A percentile compares a stretch with the other conserved stretches of the same genome.
Evolutionary conservation across 2,113 vertebrate genomes (phyloP).

Genomic region (Phyllostomus hastatus): DNA sequence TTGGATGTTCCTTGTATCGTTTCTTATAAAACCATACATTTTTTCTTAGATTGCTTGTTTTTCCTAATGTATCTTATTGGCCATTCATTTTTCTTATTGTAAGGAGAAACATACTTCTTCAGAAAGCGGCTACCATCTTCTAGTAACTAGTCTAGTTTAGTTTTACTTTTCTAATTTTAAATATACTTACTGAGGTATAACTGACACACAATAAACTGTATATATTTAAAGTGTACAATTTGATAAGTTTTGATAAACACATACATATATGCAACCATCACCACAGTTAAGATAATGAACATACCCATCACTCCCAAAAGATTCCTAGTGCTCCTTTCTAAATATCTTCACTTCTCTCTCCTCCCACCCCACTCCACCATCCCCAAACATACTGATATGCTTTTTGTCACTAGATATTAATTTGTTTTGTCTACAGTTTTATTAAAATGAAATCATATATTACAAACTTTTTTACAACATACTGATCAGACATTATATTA

Average conservation of each 20-base stretch:
- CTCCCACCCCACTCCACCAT: background rate
- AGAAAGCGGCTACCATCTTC: background rate
- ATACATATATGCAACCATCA: background rate
- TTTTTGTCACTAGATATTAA: background rate
- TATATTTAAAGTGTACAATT: background rate
- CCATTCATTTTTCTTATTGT: background rate
- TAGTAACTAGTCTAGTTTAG: background rate
- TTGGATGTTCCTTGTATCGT: background rate
- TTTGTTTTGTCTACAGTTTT: background rate
- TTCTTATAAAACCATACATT: background rate
- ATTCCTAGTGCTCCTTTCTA: background rate
- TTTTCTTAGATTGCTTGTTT: background rate
- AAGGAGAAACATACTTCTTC: background rate
- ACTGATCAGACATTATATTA: background rate
- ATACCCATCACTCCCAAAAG: background rate
- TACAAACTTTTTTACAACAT: background rate
- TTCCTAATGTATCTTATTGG: background rate
- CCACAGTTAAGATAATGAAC: background rate
- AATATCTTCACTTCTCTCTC: background rate
- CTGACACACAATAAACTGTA: background rate
- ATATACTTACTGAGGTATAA: background rate
- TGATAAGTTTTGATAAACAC: background rate
- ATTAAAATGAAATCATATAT: background rate
- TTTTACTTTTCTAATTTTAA: background rate
- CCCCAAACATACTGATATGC: background rate